Evolutionary conservation across 1,140 invertebrate genomes (phyloP).

Genomic region (Olivierus martensii): DNA sequence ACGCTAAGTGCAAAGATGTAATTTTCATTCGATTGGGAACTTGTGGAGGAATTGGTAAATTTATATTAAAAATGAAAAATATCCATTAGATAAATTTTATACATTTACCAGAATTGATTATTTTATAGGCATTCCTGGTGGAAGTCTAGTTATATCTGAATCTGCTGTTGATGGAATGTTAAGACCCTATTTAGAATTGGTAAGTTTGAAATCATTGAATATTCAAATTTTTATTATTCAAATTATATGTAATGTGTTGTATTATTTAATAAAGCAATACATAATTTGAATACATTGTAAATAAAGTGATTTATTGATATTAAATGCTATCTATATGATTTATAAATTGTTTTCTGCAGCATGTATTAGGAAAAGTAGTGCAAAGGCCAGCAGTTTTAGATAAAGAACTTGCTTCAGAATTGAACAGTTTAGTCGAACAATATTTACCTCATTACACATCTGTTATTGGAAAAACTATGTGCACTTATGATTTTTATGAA

Average conservation of each 20-base stretch:
- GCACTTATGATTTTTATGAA: constrained; percentile 95
- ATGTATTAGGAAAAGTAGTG: constrained; percentile 72
- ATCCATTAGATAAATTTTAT: background rate
- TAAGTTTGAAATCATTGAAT: no score
- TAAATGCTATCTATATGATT: no score
- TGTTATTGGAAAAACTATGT: constrained; percentile 82
- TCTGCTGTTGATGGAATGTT: constrained; percentile 69
- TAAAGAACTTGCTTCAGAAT: constrained; percentile 54
- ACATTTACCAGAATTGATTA: background rate
- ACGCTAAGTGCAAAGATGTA: constrained; percentile 72
- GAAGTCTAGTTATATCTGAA: constrained; percentile 75
- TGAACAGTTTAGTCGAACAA: constrained; percentile 28
- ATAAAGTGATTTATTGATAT: no score
- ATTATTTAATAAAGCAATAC: no score
- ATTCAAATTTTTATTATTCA: no score
- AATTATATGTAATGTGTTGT: no score
- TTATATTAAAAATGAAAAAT: background rate
- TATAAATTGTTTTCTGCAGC: constrained; percentile 35
- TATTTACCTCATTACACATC: constrained; percentile 31
- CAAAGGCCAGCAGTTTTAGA: constrained; percentile 69
- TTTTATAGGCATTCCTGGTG: constrained; percentile 25
- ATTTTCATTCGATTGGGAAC: constrained; percentile 86
- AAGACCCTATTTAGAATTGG: constrained; percentile 48
- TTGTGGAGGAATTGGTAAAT: constrained; percentile 70
- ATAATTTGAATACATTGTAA: no score